Evolutionary conservation across 2,113 vertebrate genomes (phyloP).

Genomic region (Balaenoptera acutorostrata): DNA sequence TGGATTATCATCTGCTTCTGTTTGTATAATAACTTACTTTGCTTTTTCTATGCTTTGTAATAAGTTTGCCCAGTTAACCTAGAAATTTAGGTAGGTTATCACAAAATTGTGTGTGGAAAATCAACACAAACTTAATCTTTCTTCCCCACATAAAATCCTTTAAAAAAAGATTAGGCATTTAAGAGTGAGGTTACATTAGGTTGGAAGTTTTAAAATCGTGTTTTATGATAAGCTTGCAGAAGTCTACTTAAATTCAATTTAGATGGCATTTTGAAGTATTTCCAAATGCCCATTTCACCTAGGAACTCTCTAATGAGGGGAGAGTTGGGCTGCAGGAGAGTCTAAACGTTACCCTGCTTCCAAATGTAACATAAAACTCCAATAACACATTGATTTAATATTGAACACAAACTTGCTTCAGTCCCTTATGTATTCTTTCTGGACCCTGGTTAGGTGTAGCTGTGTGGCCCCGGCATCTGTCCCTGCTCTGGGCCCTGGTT

Average conservation of each 20-base stretch:
- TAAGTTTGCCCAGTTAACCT: background rate
- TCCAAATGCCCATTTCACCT: background rate
- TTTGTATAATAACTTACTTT: background rate
- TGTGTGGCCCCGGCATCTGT: too few species aligned
- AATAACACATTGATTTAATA: background rate
- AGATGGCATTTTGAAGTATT: background rate
- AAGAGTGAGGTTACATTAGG: background rate
- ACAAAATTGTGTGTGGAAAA: background rate
- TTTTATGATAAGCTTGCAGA: background rate
- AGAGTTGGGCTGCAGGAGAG: too few species aligned
- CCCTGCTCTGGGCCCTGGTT: background rate
- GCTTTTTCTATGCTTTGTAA: background rate
- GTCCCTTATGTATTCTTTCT: background rate
- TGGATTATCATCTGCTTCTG: background rate
- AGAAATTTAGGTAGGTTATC: background rate
- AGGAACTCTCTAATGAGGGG: background rate
- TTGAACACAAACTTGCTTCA: background rate
- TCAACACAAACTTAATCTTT: background rate
- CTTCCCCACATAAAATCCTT: background rate
- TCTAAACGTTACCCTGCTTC: background rate
- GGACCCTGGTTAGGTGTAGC: background rate
- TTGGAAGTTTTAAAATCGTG: background rate
- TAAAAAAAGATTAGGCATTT: background rate
- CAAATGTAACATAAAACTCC: background rate
- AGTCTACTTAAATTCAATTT: background rate